Percentiles rank a stretch among this genome's conserved stretches.
phyloP scores from a whole-genome alignment of 30 jellyfish, hydroid and myxozoan genomes.

The Cassiopea andromeda region DNA sequence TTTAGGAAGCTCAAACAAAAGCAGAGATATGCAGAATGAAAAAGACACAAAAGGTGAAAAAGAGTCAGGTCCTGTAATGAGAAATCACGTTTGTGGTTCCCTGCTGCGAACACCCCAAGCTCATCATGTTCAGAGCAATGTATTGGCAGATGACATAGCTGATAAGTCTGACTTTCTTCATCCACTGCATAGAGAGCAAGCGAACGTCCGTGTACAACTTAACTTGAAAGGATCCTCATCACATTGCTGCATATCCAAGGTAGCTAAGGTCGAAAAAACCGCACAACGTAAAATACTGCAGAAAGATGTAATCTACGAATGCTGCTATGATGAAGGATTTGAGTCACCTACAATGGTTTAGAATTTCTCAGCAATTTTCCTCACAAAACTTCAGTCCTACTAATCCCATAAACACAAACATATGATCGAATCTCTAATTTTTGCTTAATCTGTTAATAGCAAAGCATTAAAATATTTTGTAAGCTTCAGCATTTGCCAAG shows the following conservation, averaged over 20 bases:
- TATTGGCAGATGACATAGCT: neutral
- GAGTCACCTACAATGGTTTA: conserved; percentile 45
- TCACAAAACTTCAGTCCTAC: neutral
- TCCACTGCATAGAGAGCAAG: conserved; percentile 59
- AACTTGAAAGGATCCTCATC: conserved; percentile 20
- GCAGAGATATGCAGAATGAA: neutral
- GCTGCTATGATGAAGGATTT: conserved; percentile 50
- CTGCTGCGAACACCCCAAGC: conserved; percentile 29
- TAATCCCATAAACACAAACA: conserved; percentile 4
- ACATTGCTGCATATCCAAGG: conserved; percentile 37
- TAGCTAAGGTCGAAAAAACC: conserved; percentile 21
- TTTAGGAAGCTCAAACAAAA: neutral
- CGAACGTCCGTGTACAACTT: conserved; percentile 37
- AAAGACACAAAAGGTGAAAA: conserved; percentile 3
- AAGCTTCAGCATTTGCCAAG: neutral
- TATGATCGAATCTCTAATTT: neutral
- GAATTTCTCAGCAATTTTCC: neutral
- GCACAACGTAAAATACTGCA: conserved; percentile 21
- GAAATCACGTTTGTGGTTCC: conserved; percentile 39
- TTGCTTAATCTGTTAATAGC: neutral
- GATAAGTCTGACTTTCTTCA: conserved; percentile 38
- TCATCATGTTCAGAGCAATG: conserved; percentile 9
- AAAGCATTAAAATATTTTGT: neutral
- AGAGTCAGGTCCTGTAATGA: conserved; percentile 14
- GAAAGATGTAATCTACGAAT: conserved; percentile 27